phyloP scores from a whole-genome alignment of 2,797 vertebrate genomes.

The Merluccius polli region DNA sequence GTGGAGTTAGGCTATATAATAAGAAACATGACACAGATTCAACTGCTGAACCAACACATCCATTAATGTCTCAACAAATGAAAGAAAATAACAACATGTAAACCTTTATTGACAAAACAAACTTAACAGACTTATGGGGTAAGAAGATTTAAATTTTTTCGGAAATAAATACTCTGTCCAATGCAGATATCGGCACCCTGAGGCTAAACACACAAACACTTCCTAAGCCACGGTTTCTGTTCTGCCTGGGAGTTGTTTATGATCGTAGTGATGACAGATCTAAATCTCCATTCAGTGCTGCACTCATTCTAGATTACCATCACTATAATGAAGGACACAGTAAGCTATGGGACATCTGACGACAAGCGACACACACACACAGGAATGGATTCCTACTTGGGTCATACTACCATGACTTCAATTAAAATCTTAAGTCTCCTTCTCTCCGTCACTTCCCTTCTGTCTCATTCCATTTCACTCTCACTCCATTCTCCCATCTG shows the following conservation, averaged over 20 bases:
- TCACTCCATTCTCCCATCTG: not conserved
- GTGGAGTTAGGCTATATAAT: not conserved
- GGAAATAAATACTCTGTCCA: not conserved
- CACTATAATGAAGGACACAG: not conserved
- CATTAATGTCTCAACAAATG: not conserved
- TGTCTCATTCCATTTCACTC: not conserved
- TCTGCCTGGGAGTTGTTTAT: not conserved
- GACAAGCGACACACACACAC: not conserved
- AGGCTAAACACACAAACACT: not conserved
- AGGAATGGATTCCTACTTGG: slow-evolving; percentile 2
- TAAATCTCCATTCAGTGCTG: not conserved
- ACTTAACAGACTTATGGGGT: not conserved
- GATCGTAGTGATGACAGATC: not conserved
- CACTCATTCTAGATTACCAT: not conserved
- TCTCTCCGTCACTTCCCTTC: slow-evolving; percentile 2
- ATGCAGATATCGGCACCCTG: not conserved
- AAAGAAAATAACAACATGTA: not conserved
- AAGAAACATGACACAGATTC: not conserved
- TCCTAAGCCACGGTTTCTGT: not conserved
- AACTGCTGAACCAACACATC: not conserved
- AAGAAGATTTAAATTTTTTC: not conserved
- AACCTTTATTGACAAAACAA: not conserved
- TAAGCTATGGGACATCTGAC: not conserved
- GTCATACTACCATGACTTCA: slow-evolving; percentile 29
- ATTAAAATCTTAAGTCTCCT: slow-evolving; percentile 42